Percentiles rank a stretch among this genome's conserved stretches.
Evolutionary conservation across 2,888 invertebrate species (phyloP).

Genomic region (Ectobius pallidus): DNA sequence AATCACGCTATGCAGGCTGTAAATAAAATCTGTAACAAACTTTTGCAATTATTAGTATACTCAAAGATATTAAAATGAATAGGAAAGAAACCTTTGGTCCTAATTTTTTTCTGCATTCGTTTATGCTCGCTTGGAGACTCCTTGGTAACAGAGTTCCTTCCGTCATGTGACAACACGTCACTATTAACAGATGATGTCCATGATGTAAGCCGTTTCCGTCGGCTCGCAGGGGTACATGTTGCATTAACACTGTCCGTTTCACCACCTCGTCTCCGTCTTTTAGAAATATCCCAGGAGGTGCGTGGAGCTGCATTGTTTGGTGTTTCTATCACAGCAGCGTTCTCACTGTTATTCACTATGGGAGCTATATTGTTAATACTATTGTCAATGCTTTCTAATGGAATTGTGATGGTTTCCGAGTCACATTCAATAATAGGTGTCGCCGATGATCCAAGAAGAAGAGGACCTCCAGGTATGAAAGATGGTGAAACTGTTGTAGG

Average conservation of each 20-base stretch:
- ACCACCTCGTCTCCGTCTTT: background rate
- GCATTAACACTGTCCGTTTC: conserved; percentile 24
- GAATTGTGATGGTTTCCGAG: conserved; percentile 3
- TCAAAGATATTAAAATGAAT: too few species aligned
- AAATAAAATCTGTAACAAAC: too few species aligned
- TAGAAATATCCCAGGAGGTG: conserved; percentile 30
- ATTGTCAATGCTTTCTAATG: conserved; percentile 22
- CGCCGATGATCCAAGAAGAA: conserved; percentile 1
- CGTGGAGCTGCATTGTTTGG: background rate
- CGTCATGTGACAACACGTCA: conserved; percentile 25
- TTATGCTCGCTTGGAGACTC: conserved; percentile 25
- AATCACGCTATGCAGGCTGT: too few species aligned
- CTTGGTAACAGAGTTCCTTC: conserved; percentile 28
- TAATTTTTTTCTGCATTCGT: conserved; percentile 34
- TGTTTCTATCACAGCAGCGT: background rate
- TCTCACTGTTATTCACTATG: conserved; percentile 13
- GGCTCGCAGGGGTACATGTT: conserved; percentile 1
- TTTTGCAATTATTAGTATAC: too few species aligned
- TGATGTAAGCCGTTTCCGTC: conserved; percentile 37
- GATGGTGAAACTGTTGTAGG: conserved; percentile 23
- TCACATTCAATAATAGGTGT: conserved; percentile 17
- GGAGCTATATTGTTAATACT: background rate
- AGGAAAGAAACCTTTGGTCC: conserved; percentile 39
- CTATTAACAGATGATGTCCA: conserved; percentile 40
- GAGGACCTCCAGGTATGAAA: background rate